These are phyloP conservation scores for Tinamus guttatus DNA, from an alignment of 2,113 vertebrate species.

Conservation along the genomic window DNA sequence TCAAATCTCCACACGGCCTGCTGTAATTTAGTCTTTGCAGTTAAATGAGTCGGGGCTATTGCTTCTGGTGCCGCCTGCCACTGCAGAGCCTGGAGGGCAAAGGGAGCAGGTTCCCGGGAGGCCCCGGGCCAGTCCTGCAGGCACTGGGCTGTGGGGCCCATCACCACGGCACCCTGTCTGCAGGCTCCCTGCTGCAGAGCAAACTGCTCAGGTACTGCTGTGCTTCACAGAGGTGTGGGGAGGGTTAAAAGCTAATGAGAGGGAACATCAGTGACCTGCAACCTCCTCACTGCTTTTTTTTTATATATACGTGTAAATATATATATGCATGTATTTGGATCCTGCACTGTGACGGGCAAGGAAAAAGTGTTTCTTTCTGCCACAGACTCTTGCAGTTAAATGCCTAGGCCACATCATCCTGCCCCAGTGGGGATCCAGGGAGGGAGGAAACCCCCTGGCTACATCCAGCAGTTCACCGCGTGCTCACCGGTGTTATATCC, in stretches of 20 bases:
- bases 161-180: conserved; percentile 49
- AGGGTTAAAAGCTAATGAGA: background rate
- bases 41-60: conserved; percentile 42
- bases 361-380: background rate
- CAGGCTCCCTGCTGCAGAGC: conserved; percentile 55
- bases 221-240: conserved; percentile 15
- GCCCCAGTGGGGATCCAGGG: background rate
- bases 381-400: background rate
- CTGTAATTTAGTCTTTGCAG: conserved; percentile 27
- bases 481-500: background rate
- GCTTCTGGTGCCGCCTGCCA: conserved; percentile 43
- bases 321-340: background rate
- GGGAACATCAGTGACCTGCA: background rate
- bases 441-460: background rate
- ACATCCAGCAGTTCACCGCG: background rate
- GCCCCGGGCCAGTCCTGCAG: conserved; percentile 19
- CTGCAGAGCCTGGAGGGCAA: conserved; percentile 22
- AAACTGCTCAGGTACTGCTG: conserved; percentile 42
- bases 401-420: background rate
- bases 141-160: conserved; percentile 44
- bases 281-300: background rate
- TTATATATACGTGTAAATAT: too few species aligned
- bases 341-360: background rate
- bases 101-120: conserved; percentile 29
- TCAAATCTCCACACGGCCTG: background rate